Percentiles rank a stretch among this genome's conserved stretches.
phyloP scores from a whole-genome alignment of 2,113 vertebrate species.

The Megaleporinus macrocephalus region DNA sequence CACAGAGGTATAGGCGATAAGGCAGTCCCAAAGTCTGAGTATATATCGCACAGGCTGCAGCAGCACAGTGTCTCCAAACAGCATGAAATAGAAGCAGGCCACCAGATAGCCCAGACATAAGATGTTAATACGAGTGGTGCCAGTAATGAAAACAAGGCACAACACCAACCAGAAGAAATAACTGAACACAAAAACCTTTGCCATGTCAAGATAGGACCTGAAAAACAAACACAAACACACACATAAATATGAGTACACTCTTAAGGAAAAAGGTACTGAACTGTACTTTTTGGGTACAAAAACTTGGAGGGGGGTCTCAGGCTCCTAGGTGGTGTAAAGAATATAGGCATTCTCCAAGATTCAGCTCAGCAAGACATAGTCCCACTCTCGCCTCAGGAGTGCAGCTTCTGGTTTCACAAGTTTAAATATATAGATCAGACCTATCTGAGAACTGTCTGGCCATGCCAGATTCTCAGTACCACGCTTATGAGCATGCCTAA shows the following conservation, averaged over 20 bases:
- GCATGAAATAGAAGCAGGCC: slow-evolving; percentile 82
- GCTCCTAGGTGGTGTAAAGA: too few species aligned
- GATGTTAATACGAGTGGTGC: slow-evolving; percentile 75
- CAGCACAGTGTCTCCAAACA: slow-evolving; percentile 76
- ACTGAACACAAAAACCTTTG: slow-evolving; percentile 77
- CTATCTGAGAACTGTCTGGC: too few species aligned
- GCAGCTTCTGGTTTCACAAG: too few species aligned
- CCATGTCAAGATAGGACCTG: slow-evolving; percentile 80
- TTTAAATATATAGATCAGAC: too few species aligned
- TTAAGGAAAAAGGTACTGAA: not conserved
- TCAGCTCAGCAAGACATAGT: too few species aligned
- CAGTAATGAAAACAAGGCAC: slow-evolving; percentile 82
- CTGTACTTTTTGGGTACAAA: not conserved
- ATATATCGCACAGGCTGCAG: slow-evolving; percentile 74
- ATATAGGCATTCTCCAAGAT: too few species aligned
- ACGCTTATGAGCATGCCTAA: too few species aligned
- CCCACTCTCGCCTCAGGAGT: too few species aligned
- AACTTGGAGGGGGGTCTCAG: too few species aligned
- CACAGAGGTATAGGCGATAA: slow-evolving; percentile 75
- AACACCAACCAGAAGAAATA: slow-evolving; percentile 84
- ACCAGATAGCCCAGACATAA: slow-evolving; percentile 79
- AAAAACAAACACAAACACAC: slow-evolving; percentile 18
- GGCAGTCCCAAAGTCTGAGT: slow-evolving; percentile 75
- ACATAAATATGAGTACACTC: not conserved
- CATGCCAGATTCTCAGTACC: too few species aligned